phyloP scores from a whole-genome alignment of 2,888 invertebrate genomes.

The Apotomis turbidana region DNA sequence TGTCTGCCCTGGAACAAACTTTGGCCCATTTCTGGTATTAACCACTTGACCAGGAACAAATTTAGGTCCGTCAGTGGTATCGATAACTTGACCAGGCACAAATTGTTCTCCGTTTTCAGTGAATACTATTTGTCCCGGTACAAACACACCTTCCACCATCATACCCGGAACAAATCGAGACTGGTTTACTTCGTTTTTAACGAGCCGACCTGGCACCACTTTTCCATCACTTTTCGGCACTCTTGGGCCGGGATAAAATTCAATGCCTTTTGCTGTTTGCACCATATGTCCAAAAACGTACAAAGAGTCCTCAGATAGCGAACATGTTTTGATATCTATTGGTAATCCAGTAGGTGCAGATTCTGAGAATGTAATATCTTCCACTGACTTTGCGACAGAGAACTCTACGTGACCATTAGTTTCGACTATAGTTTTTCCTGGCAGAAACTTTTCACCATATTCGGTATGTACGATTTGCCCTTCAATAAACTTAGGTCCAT shows the following conservation, averaged over 20 bases:
- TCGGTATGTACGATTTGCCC: slow-evolving; percentile 86
- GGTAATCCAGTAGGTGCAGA: slow-evolving; percentile 82
- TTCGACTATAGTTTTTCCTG: slow-evolving; percentile 82
- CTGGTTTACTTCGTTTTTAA: slow-evolving; percentile 84
- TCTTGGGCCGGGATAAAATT: slow-evolving; percentile 85
- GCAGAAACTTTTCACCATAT: slow-evolving; percentile 85
- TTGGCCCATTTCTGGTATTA: slow-evolving; percentile 86
- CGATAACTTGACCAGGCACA: slow-evolving; percentile 89
- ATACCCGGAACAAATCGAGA: slow-evolving; percentile 88
- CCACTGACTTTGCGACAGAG: slow-evolving; percentile 82
- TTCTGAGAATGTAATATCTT: slow-evolving; percentile 83
- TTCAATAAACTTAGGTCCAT: slow-evolving; percentile 86
- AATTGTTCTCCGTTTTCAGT: slow-evolving; percentile 89
- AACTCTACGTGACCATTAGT: slow-evolving; percentile 82
- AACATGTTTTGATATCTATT: slow-evolving; percentile 82
- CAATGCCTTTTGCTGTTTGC: slow-evolving; percentile 86
- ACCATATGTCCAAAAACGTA: slow-evolving; percentile 87
- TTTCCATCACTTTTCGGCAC: slow-evolving; percentile 82
- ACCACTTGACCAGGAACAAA: slow-evolving; percentile 92
- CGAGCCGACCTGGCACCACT: slow-evolving; percentile 86
- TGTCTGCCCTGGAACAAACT: slow-evolving; percentile 89
- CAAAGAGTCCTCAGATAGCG: slow-evolving; percentile 78
- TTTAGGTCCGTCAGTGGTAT: slow-evolving; percentile 87
- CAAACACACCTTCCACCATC: slow-evolving; percentile 86
- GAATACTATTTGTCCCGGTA: slow-evolving; percentile 87